Conservation (phyloP, 2,888 invertebrate species). For the Craniophora ligustri region DNA sequence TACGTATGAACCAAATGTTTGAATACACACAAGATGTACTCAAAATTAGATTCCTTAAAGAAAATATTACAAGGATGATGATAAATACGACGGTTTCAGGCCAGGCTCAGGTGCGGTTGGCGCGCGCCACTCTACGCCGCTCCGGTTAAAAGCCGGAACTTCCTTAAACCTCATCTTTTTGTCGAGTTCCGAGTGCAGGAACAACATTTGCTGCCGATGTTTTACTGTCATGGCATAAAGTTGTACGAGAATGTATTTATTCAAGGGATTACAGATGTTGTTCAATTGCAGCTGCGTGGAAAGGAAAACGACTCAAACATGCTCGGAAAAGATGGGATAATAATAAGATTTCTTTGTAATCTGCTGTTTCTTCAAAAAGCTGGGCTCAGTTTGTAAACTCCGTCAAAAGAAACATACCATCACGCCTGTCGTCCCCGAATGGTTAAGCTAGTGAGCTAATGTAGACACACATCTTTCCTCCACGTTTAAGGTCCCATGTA, state of each 20-base stretch:
- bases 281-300: neutral
- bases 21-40: neutral
- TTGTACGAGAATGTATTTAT: constrained; percentile 22
- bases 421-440: no score
- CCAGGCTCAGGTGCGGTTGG: constrained; percentile 24
- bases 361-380: neutral
- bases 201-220: constrained; percentile 22
- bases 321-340: neutral
- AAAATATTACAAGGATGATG: neutral
- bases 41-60: neutral
- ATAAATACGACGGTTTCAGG: neutral
- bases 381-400: no score
- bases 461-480: no score
- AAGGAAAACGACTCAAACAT: neutral
- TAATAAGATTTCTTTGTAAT: neutral
- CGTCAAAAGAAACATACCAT: no score
- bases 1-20: neutral
- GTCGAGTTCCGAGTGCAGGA: neutral
- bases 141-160: constrained; percentile 27
- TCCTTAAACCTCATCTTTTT: constrained; percentile 4
- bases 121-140: constrained; percentile 1
- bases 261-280: constrained; percentile 7
- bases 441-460: no score
- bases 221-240: constrained; percentile 37
- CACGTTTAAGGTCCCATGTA: no score